Percentiles rank a stretch among this genome's conserved stretches.
These are phyloP conservation scores for Ascaphus truei DNA, from an alignment of 2,113 vertebrate genomes.

Conservation along the genomic window DNA sequence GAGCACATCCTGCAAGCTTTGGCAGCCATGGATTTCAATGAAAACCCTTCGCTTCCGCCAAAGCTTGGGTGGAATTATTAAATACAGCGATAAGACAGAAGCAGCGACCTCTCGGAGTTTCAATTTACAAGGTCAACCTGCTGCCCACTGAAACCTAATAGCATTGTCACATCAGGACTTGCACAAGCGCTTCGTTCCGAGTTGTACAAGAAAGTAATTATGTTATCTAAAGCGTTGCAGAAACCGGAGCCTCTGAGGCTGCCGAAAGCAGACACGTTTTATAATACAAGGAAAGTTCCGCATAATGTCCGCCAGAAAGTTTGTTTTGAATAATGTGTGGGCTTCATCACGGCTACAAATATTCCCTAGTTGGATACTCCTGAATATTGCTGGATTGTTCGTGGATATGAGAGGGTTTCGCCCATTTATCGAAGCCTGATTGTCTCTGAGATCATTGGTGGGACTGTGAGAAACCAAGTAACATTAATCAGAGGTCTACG, in stretches of 20 bases:
- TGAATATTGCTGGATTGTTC: too few species aligned
- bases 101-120: constrained; percentile 35
- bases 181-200: constrained; percentile 2
- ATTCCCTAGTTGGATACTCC: too few species aligned
- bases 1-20: constrained; percentile 7
- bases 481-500: too few species aligned
- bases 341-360: too few species aligned
- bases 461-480: background rate
- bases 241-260: constrained; percentile 6
- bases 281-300: background rate
- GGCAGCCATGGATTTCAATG: constrained; percentile 29
- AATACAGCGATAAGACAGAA: constrained; percentile 24
- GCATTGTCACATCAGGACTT: constrained; percentile 45
- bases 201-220: constrained; percentile 42
- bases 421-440: background rate
- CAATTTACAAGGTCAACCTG: constrained; percentile 52
- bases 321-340: background rate
- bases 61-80: constrained; percentile 24
- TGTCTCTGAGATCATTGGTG: background rate
- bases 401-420: too few species aligned
- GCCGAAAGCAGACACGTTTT: background rate
- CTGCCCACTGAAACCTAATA: constrained; percentile 23
- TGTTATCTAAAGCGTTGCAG: background rate
- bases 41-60: constrained; percentile 15
- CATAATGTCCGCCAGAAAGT: background rate